phyloP scores from a whole-genome alignment of 2,888 invertebrate species.

The Cheilosia pagana region DNA sequence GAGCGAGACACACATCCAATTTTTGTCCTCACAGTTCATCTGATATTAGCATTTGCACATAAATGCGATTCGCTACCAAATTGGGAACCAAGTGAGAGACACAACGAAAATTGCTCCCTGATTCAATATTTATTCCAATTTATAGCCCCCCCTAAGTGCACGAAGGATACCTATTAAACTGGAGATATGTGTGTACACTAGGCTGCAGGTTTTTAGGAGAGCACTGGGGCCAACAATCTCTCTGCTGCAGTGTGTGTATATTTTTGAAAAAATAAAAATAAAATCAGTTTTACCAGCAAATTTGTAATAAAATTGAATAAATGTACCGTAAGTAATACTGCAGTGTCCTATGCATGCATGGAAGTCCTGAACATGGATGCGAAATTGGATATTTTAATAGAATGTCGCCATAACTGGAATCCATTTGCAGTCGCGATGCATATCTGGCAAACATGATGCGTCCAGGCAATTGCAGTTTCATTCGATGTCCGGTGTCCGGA shows the following conservation, averaged over 20 bases:
- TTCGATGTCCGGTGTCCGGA: too few relatives aligned
- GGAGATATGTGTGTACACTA: not conserved
- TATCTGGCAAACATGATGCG: too few relatives aligned
- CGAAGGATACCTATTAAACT: slow-evolving; percentile 1
- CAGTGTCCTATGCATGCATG: not conserved
- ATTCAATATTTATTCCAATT: slow-evolving; percentile 21
- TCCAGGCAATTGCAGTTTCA: too few relatives aligned
- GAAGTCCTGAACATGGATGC: not conserved
- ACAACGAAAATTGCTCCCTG: slow-evolving; percentile 24
- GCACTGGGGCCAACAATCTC: slow-evolving; percentile 1
- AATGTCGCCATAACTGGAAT: not conserved
- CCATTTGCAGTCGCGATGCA: too few relatives aligned
- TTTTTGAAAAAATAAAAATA: not conserved
- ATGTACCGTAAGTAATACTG: slow-evolving; percentile 29
- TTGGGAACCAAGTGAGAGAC: not conserved
- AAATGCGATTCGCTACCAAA: not conserved
- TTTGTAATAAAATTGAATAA: slow-evolving; percentile 11
- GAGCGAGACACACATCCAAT: not conserved
- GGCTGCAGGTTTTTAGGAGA: not conserved
- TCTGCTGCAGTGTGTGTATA: not conserved
- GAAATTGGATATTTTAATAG: slow-evolving; percentile 13
- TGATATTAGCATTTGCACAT: not conserved
- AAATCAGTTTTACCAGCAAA: not conserved
- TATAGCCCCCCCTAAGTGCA: not conserved
- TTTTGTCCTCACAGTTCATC: not conserved